Percentiles rank a stretch among this genome's conserved stretches.
These are phyloP conservation scores for Lithophane semibrunnea DNA, from an alignment of 2,888 invertebrate species.

Conservation along the genomic window DNA sequence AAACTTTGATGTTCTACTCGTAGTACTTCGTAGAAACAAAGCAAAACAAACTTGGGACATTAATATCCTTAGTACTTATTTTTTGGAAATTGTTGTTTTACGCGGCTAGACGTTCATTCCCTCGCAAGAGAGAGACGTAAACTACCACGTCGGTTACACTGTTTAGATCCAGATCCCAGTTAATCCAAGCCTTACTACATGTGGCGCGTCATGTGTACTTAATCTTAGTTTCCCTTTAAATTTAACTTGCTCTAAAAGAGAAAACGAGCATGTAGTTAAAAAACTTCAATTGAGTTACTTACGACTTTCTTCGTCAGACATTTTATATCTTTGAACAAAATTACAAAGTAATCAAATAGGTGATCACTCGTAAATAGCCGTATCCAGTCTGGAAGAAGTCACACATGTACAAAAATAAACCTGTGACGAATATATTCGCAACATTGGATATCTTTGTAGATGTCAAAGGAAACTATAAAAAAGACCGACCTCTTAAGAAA, in stretches of 20 bases:
- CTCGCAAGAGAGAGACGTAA: neutral
- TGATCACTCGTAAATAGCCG: neutral
- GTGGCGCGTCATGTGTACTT: constrained; percentile 28
- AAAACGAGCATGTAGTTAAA: constrained; percentile 5
- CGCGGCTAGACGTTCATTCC: neutral
- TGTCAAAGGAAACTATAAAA: constrained; percentile 10
- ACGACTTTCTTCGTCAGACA: neutral
- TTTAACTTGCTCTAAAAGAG: constrained; percentile 5
- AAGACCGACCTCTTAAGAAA: neutral
- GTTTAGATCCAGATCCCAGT: constrained; percentile 31
- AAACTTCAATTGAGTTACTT: neutral
- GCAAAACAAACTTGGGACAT: constrained; percentile 1
- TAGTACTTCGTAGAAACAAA: constrained; percentile 18
- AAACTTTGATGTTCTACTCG: constrained; percentile 31
- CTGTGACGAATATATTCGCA: neutral
- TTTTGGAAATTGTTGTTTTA: neutral
- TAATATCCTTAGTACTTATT: neutral
- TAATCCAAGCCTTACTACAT: constrained; percentile 38
- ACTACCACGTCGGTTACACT: constrained; percentile 11
- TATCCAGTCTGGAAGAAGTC: neutral
- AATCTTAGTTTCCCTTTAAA: constrained; percentile 28
- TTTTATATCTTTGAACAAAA: constrained; percentile 2
- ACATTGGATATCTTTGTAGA: neutral
- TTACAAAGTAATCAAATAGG: neutral
- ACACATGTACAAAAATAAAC: neutral